Conservation (phyloP, 1,140 invertebrate species). For the Radopholus similis region DNA sequence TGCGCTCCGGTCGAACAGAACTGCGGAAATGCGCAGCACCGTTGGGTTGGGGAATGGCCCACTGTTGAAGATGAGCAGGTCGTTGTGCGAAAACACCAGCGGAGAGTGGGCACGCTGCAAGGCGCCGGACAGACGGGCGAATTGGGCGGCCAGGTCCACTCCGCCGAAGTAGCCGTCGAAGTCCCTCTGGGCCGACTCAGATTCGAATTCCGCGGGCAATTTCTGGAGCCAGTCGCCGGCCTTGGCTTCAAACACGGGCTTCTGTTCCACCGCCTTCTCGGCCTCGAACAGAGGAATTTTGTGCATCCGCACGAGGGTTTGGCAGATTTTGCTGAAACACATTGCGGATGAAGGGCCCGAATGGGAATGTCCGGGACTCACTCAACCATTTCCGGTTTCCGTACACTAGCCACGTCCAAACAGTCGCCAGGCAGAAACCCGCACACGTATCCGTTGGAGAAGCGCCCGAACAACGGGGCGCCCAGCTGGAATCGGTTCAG, state of each 20-base stretch:
- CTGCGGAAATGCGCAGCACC: background rate
- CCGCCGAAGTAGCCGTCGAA: constrained; percentile 40
- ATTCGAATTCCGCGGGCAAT: constrained; percentile 23
- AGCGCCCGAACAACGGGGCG: constrained; percentile 80
- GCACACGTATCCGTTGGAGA: constrained; percentile 89
- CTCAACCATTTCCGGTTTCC: constrained; percentile 67
- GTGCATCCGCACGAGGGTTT: constrained; percentile 75
- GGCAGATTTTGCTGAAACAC: constrained; percentile 68
- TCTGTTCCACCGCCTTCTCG: constrained; percentile 64
- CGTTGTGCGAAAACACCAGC: constrained; percentile 95
- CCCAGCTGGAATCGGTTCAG: constrained; percentile 74
- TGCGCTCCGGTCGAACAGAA: constrained; percentile 27
- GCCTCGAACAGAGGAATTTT: constrained; percentile 52
- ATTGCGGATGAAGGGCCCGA: background rate
- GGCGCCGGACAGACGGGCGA: constrained; percentile 1
- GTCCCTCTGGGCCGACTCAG: constrained; percentile 4
- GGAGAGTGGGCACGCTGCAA: constrained; percentile 5
- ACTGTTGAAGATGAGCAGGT: constrained; percentile 88
- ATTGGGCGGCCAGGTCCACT: constrained; percentile 13
- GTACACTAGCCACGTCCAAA: constrained; percentile 71
- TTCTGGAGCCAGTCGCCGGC: constrained; percentile 72
- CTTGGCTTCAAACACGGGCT: constrained; percentile 72
- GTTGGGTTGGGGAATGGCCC: background rate
- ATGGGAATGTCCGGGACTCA: constrained; percentile 29
- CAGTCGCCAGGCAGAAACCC: constrained; percentile 81